These are phyloP conservation scores for Oenanthe melanoleuca DNA, from an alignment of 2,113 vertebrate species.

Conservation along the genomic window DNA sequence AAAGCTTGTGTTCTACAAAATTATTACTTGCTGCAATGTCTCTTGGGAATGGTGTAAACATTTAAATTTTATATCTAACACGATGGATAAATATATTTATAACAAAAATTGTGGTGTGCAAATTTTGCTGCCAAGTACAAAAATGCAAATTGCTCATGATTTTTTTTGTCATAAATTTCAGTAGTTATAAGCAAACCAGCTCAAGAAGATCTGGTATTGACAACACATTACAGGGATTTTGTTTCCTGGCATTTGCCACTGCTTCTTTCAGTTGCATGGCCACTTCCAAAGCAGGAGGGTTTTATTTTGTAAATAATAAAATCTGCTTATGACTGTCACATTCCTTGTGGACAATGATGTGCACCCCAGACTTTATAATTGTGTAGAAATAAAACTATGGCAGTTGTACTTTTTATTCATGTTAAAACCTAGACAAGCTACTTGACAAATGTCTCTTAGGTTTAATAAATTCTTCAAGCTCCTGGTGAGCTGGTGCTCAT, in stretches of 20 bases:
- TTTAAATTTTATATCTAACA: background rate
- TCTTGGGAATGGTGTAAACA: background rate
- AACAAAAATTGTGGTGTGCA: background rate
- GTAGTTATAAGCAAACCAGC: background rate
- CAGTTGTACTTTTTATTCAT: background rate
- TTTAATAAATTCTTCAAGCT: background rate
- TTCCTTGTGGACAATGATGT: background rate
- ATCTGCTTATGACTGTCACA: background rate
- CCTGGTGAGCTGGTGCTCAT: background rate
- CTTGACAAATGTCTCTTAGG: background rate
- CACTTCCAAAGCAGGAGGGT: background rate
- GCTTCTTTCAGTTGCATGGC: background rate
- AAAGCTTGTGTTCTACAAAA: background rate
- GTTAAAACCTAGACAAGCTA: background rate
- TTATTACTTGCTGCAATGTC: background rate
- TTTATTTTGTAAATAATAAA: background rate
- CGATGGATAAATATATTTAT: background rate
- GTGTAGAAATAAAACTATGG: background rate
- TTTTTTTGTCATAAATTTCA: background rate
- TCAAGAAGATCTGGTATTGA: background rate
- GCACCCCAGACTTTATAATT: background rate
- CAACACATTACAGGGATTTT: background rate
- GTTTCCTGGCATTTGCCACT: background rate
- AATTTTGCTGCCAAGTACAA: background rate
- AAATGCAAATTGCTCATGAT: background rate